A percentile compares a stretch with the other conserved stretches of the same genome.
phyloP scores from a whole-genome alignment of 2,888 invertebrate genomes.

The Andrena bicolor region DNA sequence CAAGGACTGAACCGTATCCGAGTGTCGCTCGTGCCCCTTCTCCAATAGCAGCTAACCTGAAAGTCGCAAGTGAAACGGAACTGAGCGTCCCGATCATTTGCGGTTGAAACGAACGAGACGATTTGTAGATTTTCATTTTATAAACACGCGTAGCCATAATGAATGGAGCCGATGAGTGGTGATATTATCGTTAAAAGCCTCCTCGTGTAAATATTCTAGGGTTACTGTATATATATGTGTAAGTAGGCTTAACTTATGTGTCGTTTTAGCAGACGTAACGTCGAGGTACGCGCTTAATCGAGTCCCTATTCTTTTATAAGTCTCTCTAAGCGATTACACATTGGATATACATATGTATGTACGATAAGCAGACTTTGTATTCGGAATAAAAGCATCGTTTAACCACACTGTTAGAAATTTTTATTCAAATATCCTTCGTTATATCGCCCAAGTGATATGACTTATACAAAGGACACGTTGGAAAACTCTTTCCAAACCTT shows the following conservation, averaged over 20 bases:
- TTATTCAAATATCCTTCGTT: slow-evolving; percentile 48
- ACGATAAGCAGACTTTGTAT: slow-evolving; percentile 48
- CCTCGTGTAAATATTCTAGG: slow-evolving; percentile 68
- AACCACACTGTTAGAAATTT: slow-evolving; percentile 59
- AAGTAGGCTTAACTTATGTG: slow-evolving; percentile 63
- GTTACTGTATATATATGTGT: slow-evolving; percentile 64
- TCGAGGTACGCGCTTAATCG: slow-evolving; percentile 17
- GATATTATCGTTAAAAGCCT: slow-evolving; percentile 78
- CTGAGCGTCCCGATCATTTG: neutral
- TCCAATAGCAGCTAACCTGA: neutral
- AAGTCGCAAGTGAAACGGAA: neutral
- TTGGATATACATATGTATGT: slow-evolving; percentile 19
- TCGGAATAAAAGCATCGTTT: slow-evolving; percentile 65
- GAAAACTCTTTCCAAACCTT: slow-evolving; percentile 36
- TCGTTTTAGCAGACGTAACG: slow-evolving; percentile 22
- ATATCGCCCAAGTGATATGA: slow-evolving; percentile 45
- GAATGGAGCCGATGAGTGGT: slow-evolving; percentile 71
- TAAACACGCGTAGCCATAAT: slow-evolving; percentile 52
- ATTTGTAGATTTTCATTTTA: slow-evolving; percentile 2
- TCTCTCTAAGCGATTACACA: slow-evolving; percentile 11
- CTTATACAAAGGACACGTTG: slow-evolving; percentile 34
- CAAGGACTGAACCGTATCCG: slow-evolving; percentile 85
- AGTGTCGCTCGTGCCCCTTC: neutral
- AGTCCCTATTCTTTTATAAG: neutral
- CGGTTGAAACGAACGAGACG: neutral